Evolutionary conservation across 2,888 invertebrate genomes (phyloP).

Genomic region (Dasysyrphus tricinctus): DNA sequence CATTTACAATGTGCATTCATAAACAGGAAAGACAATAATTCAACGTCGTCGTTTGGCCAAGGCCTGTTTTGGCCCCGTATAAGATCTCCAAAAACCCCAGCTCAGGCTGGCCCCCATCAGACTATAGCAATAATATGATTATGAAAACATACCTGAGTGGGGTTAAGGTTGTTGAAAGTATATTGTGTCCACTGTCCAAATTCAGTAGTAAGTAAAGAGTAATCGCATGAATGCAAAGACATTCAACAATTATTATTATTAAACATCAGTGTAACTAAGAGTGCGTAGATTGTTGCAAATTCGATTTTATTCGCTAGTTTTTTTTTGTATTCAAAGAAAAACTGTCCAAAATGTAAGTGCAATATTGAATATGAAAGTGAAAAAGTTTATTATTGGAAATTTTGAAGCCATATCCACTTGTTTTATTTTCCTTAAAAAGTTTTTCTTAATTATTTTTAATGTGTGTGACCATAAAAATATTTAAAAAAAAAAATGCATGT

Average conservation of each 20-base stretch:
- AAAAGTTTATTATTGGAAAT: background rate
- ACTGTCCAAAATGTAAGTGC: constrained; percentile 12
- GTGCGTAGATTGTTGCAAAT: constrained; percentile 30
- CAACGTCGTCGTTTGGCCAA: background rate
- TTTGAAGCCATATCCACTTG: background rate
- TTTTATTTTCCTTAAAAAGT: background rate
- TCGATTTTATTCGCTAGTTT: background rate
- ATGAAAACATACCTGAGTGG: constrained; percentile 62
- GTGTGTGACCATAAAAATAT: background rate
- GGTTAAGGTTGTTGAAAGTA: constrained; percentile 68
- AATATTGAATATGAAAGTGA: background rate
- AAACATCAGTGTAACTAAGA: constrained; percentile 43
- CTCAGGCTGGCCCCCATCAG: constrained; percentile 2
- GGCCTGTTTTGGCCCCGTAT: constrained; percentile 16
- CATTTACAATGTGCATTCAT: constrained; percentile 13
- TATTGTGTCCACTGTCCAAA: constrained; percentile 46
- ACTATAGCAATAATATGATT: constrained; percentile 6
- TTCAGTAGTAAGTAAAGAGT: constrained; percentile 47
- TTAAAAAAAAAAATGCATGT: background rate
- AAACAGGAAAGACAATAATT: constrained; percentile 8
- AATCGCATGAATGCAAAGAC: constrained; percentile 56
- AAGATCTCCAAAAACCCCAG: constrained; percentile 13
- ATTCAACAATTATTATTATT: constrained; percentile 42
- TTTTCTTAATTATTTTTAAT: background rate
- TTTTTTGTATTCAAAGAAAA: constrained; percentile 6